phyloP scores from a whole-genome alignment of 2,888 invertebrate genomes.

The Thyatira batis region DNA sequence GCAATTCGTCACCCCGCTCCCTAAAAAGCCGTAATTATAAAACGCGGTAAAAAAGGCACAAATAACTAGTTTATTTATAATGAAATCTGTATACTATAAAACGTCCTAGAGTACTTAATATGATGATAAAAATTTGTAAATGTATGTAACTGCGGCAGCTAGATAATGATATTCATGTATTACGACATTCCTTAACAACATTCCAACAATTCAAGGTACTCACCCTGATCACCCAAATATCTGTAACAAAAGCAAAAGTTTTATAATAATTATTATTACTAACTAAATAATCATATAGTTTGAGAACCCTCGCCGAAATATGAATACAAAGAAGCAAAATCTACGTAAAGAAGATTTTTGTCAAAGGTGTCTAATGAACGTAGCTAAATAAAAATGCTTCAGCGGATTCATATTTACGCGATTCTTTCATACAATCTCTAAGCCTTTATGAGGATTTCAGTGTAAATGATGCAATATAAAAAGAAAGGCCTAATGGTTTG shows the following conservation, averaged over 20 bases:
- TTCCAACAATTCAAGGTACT: background rate
- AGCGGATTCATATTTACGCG: too few relatives aligned
- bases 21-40: too few relatives aligned
- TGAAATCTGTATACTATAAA: background rate
- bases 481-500: background rate
- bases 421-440: too few relatives aligned
- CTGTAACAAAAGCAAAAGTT: background rate
- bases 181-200: background rate
- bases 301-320: too few relatives aligned
- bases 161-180: background rate
- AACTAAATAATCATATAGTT: background rate
- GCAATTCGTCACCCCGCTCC: too few relatives aligned
- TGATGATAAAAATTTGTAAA: background rate
- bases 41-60: too few relatives aligned
- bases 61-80: background rate
- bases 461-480: background rate
- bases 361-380: too few relatives aligned
- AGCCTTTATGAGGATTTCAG: background rate
- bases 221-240: background rate
- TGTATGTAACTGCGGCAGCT: background rate
- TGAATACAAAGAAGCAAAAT: too few relatives aligned
- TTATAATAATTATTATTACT: background rate
- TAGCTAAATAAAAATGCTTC: too few relatives aligned
- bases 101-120: background rate
- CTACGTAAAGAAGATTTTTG: too few relatives aligned